Base-by-base conservation (phyloP, 2,888 invertebrate genomes). In the Liposcelis brunnea region DNA sequence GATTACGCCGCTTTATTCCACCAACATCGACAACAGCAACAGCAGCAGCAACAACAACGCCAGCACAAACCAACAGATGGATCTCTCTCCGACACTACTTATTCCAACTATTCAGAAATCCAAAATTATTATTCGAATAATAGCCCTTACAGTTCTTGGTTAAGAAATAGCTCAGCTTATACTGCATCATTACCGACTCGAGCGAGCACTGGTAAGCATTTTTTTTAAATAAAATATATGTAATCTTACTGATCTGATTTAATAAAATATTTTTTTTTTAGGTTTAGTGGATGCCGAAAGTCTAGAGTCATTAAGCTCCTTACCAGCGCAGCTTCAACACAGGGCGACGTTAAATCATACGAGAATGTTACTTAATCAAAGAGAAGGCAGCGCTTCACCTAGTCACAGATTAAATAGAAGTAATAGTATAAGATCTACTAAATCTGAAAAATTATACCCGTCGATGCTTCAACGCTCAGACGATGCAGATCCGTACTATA, bases 361-460 rank as follows among this genome's bases (percentile, higher is more conserved):
- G 2, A 68, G 77, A 57, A 69, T 80, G 40, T 58, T 74, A 61
- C 70, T 77, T 65, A 26, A 26, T 26, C 26, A 26, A 8, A 16
- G 40, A 18, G 40, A 40, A 45, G 54, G 56, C 15, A 55, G 57
- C 36, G 53, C 59, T 31, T 58, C 60, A 19, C 55, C 59, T 19
- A 42, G 50, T 15, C 49, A 52, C 31, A 47, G 56, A 36, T 52
- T 57, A 32, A 55, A 53, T 66, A 71, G 89, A 61, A 89, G 89
- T 69, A 90, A 89, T 68, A 89, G 87, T 61, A 89, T 89, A 66
- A 86, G 89, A 87, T 93, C 93, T 35, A 91, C 91, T 14, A 91
- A 91, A 66, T 93, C 91, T 8, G 91, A 93, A 64, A 90, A 91
- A 66, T 70, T 90, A 61, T 91, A 91, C 63, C 89, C 89, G 31